A percentile compares a stretch with the other conserved stretches of the same genome.
Conservation (phyloP, 1,140 invertebrate genomes). For the Phocides pigmalion region DNA sequence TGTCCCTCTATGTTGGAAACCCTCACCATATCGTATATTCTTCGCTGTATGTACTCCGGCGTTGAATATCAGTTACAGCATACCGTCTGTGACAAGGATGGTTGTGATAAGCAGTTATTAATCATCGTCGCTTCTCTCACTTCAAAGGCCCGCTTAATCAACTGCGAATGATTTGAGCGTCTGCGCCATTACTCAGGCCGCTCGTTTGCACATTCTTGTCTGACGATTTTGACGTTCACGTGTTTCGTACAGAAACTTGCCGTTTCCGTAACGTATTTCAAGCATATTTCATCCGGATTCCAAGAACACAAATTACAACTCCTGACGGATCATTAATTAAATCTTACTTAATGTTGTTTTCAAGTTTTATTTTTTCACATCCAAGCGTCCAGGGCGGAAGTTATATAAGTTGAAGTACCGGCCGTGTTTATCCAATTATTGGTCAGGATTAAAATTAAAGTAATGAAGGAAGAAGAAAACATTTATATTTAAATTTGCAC, state of each 20-base stretch:
- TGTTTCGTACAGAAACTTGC: constrained; percentile 47
- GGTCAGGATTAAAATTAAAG: no score
- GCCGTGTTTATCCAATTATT: no score
- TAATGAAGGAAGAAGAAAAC: no score
- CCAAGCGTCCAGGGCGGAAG: neutral
- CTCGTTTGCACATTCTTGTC: constrained; percentile 60
- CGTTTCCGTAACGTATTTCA: constrained; percentile 24
- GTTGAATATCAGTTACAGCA: constrained; percentile 6
- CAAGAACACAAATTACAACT: constrained; percentile 29
- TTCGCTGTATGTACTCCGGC: neutral
- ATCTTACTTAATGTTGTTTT: constrained; percentile 1
- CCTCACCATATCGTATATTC: neutral
- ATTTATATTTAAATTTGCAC: no score
- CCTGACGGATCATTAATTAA: constrained; percentile 27
- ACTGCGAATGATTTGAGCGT: constrained; percentile 65
- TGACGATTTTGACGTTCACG: constrained; percentile 52
- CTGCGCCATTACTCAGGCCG: constrained; percentile 57
- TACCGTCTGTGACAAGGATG: constrained; percentile 30
- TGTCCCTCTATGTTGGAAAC: neutral
- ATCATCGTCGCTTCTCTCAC: constrained; percentile 56
- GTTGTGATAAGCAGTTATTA: constrained; percentile 70
- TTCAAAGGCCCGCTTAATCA: constrained; percentile 69
- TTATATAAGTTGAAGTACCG: no score
- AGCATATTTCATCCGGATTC: constrained; percentile 21
- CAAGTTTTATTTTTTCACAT: constrained; percentile 5